Conservation (phyloP, 2,113 vertebrate genomes). For the Archocentrus centrarchus region DNA sequence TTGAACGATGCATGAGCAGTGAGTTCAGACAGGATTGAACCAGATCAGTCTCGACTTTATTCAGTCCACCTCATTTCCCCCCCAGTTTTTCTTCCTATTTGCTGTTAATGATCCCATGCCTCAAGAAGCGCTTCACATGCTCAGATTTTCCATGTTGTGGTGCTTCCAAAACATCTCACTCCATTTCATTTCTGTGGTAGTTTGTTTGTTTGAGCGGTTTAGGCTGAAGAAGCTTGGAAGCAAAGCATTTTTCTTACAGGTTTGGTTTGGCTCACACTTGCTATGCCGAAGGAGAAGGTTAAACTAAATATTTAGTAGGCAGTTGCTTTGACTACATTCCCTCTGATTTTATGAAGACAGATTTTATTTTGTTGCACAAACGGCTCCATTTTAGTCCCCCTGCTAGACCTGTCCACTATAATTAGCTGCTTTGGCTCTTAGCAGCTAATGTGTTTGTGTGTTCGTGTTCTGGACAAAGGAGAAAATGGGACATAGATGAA, state of each 20-base stretch:
- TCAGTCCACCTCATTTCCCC: neutral
- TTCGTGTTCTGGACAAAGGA: neutral
- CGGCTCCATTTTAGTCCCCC: neutral
- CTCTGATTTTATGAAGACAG: slow-evolving; percentile 20
- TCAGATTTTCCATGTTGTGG: slow-evolving; percentile 53
- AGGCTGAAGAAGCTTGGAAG: slow-evolving; percentile 23
- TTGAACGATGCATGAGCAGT: neutral
- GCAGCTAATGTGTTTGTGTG: neutral
- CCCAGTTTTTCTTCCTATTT: slow-evolving; percentile 26
- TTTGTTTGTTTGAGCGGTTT: slow-evolving; percentile 46
- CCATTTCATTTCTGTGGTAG: slow-evolving; percentile 13
- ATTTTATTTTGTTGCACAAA: slow-evolving; percentile 16
- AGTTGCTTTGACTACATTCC: neutral
- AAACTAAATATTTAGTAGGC: slow-evolving; percentile 49
- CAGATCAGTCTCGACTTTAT: slow-evolving; percentile 9
- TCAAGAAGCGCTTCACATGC: slow-evolving; percentile 16
- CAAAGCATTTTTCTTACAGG: slow-evolving; percentile 42
- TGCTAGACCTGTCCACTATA: neutral
- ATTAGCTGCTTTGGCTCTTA: neutral
- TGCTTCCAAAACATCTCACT: slow-evolving; percentile 30
- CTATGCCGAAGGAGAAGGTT: slow-evolving; percentile 24
- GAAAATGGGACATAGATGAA: neutral
- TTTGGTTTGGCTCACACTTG: slow-evolving; percentile 57
- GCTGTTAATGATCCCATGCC: neutral
- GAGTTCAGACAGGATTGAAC: neutral